Evolutionary conservation across 2,797 vertebrate genomes (phyloP), one percentile per base, ranked within the genome.

Genomic region (Gymnoscopelus braueri): DNA sequence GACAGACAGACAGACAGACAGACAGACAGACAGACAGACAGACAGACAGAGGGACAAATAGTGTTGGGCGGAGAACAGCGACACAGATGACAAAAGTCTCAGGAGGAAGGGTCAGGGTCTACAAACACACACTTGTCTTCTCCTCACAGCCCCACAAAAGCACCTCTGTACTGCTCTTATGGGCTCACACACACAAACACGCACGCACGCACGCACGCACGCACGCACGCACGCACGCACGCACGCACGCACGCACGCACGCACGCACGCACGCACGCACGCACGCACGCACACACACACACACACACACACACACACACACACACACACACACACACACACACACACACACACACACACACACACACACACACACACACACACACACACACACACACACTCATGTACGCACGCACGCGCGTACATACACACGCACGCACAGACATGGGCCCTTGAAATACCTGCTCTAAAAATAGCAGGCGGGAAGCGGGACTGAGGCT

Each of bases 391-490:
- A 47, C 65, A 65, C 32, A 71, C 61, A 73, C 29, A 55, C 61
- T 48, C 56, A 35, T 35, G 69, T 56, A 54, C 23, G 11, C 29
- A 59, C 65, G 49, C 52, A 53, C 29, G 35, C 47, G 19, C 12
- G 3, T 29, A 58, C 48, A 70, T n/a, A n/a, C 51, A 76, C 19
- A 50, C n/a, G 54, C 24, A 74, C 32, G 65, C 53, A 32, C 47
- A 23, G 67, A 50, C 69, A 23, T 29, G 64, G 67, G 74, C 70
- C 83, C 87, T 86, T 84, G 91, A 91, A 93, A 92, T 90, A 93
- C 80, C 77, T 73, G 71, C 58, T 87, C 91, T 91, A 93, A 93
- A 94, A 93, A 88, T 94, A 95, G 93, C 82, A 12, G 13, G 56
- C 69, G 44, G 78, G 76, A 86, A 89, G 80, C 63, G 56, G 88